These are phyloP conservation scores for Prionailurus bengalensis DNA, from an alignment of 2,113 vertebrate genomes.

Conservation along the genomic window DNA sequence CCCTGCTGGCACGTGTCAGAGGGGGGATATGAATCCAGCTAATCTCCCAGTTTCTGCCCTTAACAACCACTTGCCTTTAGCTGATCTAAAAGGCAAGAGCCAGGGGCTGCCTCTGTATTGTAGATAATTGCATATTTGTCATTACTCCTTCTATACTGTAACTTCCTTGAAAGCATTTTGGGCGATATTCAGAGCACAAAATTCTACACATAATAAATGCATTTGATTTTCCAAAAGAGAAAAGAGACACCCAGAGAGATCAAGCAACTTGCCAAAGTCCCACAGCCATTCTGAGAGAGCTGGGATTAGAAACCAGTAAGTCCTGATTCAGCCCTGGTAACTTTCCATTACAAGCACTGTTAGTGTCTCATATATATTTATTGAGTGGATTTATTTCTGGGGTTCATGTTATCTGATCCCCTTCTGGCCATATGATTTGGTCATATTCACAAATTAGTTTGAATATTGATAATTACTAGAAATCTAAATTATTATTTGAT, in stretches of 20 bases:
- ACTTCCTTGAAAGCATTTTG: slow-evolving; percentile 14
- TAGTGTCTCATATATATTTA: background rate
- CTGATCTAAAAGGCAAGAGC: background rate
- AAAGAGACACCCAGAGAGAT: slow-evolving; percentile 61
- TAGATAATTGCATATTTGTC: background rate
- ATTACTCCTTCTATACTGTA: background rate
- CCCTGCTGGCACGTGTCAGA: background rate
- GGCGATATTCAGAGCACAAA: background rate
- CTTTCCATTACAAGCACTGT: background rate
- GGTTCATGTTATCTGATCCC: background rate
- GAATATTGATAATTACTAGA: slow-evolving; percentile 51
- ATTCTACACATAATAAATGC: background rate
- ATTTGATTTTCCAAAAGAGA: slow-evolving; percentile 66
- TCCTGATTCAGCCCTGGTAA: background rate
- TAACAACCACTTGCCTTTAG: background rate
- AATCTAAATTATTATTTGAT: slow-evolving; percentile 46
- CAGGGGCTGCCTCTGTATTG: background rate
- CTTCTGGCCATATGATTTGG: background rate
- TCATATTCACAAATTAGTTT: slow-evolving; percentile 5
- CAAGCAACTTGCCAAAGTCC: slow-evolving; percentile 76
- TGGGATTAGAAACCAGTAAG: slow-evolving; percentile 52
- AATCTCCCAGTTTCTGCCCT: background rate
- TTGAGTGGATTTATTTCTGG: background rate
- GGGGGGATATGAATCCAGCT: background rate
- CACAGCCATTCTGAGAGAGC: slow-evolving; percentile 71